These are phyloP conservation scores for Daktulosphaira vitifoliae DNA, from an alignment of 1,140 invertebrate genomes.

Conservation along the genomic window DNA sequence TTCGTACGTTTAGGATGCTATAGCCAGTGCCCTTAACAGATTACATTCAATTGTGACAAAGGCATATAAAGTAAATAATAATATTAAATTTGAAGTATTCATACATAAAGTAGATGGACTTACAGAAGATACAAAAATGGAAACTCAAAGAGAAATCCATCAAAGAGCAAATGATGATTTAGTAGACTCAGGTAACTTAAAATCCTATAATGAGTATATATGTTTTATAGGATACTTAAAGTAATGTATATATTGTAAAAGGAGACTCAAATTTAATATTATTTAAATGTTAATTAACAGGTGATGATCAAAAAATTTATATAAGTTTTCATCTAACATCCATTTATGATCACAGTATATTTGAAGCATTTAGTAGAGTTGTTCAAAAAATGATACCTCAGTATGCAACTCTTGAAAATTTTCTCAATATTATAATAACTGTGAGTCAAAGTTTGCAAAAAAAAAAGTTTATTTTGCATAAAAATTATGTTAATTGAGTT, in stretches of 20 bases:
- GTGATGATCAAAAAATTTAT: constrained; percentile 67
- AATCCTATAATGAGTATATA: too few relatives aligned
- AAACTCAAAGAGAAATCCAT: constrained; percentile 96
- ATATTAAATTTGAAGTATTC: constrained; percentile 97
- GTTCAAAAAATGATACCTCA: constrained; percentile 98
- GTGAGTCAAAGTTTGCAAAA: too few relatives aligned
- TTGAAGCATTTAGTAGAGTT: constrained; percentile 99
- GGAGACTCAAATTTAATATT: too few relatives aligned
- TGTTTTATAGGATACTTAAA: too few relatives aligned
- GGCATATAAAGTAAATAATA: constrained; percentile 91
- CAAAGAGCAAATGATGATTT: constrained; percentile 93
- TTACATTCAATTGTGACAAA: constrained; percentile 85
- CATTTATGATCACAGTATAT: constrained; percentile 99
- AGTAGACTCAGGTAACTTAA: constrained; percentile 63
- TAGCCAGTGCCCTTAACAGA: constrained; percentile 88
- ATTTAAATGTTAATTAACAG: constrained; percentile 46
- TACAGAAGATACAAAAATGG: constrained; percentile 98
- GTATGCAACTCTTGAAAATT: constrained; percentile 90
- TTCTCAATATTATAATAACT: constrained; percentile 98
- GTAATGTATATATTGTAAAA: too few relatives aligned
- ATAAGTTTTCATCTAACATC: constrained; percentile 95
- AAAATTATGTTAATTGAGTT: too few relatives aligned
- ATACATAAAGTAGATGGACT: constrained; percentile 98
- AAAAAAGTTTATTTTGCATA: too few relatives aligned
- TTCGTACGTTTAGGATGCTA: constrained; percentile 71